Conservation (phyloP, 2,888 invertebrate species). For the Stenotaenia linearis region DNA sequence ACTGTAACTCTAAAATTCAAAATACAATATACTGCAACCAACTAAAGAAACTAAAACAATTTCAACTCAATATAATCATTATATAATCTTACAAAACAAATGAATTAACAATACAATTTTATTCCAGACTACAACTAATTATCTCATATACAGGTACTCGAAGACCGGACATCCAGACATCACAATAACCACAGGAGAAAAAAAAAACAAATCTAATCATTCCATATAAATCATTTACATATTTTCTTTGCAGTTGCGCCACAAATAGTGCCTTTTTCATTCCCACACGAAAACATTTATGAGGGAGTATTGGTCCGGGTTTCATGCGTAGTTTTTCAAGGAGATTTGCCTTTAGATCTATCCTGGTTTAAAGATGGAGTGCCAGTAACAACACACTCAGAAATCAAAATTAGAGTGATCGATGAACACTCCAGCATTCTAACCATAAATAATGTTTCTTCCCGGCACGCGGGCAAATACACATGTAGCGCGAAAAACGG, state of each 20-base stretch:
- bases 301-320: slow-evolving; percentile 48
- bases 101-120: slow-evolving; percentile 57
- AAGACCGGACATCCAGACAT: slow-evolving; percentile 36
- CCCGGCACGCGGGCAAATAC: slow-evolving; percentile 50
- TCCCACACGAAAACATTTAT: slow-evolving; percentile 43
- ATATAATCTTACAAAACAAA: no score
- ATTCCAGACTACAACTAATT: slow-evolving; percentile 49
- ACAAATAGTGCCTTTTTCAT: slow-evolving; percentile 48
- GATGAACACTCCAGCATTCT: slow-evolving; percentile 50
- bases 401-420: slow-evolving; percentile 49
- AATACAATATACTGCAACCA: no score
- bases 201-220: no score
- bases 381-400: slow-evolving; percentile 44
- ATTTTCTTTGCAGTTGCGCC: slow-evolving; percentile 46
- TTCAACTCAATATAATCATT: no score
- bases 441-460: slow-evolving; percentile 52
- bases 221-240: background rate
- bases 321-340: slow-evolving; percentile 50
- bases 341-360: slow-evolving; percentile 50
- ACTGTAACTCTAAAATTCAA: slow-evolving; percentile 47
- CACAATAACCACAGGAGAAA: slow-evolving; percentile 31
- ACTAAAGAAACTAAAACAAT: no score
- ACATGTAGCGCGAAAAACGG: slow-evolving; percentile 47
- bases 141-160: background rate
- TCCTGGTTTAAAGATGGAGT: slow-evolving; percentile 54